Conservation (phyloP, 2,113 vertebrate genomes). For the Siphamia tubifer region DNA sequence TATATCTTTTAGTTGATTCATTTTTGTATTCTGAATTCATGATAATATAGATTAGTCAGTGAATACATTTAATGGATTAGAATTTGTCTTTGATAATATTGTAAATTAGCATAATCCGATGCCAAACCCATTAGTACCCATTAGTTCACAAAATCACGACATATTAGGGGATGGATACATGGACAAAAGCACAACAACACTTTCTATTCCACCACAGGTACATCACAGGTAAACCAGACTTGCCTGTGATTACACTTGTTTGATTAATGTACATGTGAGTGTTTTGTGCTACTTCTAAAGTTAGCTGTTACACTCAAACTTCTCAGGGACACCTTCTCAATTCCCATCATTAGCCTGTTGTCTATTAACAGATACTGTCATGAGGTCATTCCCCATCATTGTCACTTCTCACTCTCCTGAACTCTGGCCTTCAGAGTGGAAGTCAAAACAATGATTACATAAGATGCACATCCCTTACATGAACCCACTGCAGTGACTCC, state of each 20-base stretch:
- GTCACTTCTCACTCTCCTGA: conserved; percentile 11
- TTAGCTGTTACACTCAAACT: conserved; percentile 4
- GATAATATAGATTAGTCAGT: too few species aligned
- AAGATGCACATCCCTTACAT: conserved; percentile 18
- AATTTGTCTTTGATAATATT: too few species aligned
- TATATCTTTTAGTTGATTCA: too few species aligned
- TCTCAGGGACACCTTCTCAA: conserved; percentile 8
- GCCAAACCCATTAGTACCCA: too few species aligned
- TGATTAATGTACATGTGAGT: background rate
- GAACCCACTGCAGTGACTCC: conserved; percentile 17
- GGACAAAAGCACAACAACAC: too few species aligned
- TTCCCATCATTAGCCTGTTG: conserved; percentile 16
- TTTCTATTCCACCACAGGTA: too few species aligned
- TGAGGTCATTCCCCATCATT: background rate
- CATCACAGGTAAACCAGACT: too few species aligned
- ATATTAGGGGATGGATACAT: too few species aligned
- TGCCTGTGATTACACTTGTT: background rate
- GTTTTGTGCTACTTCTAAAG: conserved; percentile 34
- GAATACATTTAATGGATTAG: too few species aligned
- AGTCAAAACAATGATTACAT: conserved; percentile 52
- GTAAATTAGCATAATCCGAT: too few species aligned
- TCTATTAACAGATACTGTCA: conserved; percentile 7
- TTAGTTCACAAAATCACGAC: too few species aligned
- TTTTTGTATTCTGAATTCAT: too few species aligned
- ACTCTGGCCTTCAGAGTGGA: conserved; percentile 37